phyloP scores from a whole-genome alignment of 2,113 vertebrate species.

The Tenrec ecaudatus region DNA sequence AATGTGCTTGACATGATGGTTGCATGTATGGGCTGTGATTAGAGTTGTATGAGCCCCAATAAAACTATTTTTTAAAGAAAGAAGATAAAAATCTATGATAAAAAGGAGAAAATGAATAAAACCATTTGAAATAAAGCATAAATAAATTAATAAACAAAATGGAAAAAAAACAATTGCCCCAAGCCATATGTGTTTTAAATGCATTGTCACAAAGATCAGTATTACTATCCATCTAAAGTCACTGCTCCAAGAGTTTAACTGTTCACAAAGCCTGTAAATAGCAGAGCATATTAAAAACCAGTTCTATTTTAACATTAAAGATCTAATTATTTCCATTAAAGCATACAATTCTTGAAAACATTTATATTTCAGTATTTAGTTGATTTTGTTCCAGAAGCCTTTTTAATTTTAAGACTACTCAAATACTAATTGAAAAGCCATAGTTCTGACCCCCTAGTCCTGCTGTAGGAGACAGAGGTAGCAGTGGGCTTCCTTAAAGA shows the following conservation, averaged over 20 bases:
- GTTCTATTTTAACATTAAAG: slow-evolving; percentile 24
- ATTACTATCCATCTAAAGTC: slow-evolving; percentile 36
- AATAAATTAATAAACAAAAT: too few species aligned
- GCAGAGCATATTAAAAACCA: not conserved
- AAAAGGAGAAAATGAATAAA: too few species aligned
- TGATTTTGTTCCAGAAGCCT: slow-evolving; percentile 4
- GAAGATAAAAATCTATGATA: not conserved
- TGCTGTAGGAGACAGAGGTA: too few species aligned
- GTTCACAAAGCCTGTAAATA: slow-evolving; percentile 1
- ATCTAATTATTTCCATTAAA: slow-evolving; percentile 13
- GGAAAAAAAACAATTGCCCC: not conserved
- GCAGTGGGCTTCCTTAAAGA: too few species aligned
- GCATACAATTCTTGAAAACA: slow-evolving; percentile 2
- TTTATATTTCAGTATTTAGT: not conserved
- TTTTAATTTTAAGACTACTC: not conserved
- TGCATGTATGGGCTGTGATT: too few species aligned
- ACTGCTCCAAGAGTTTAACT: slow-evolving; percentile 33
- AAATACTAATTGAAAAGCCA: too few species aligned
- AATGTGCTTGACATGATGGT: too few species aligned
- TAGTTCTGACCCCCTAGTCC: too few species aligned
- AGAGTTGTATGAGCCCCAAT: too few species aligned
- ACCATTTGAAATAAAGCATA: too few species aligned
- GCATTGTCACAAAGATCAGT: slow-evolving; percentile 8
- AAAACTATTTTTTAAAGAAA: not conserved
- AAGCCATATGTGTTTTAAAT: slow-evolving; percentile 10